These are phyloP conservation scores for Halotydeus destructor DNA, from an alignment of 1,140 invertebrate species.

Conservation along the genomic window DNA sequence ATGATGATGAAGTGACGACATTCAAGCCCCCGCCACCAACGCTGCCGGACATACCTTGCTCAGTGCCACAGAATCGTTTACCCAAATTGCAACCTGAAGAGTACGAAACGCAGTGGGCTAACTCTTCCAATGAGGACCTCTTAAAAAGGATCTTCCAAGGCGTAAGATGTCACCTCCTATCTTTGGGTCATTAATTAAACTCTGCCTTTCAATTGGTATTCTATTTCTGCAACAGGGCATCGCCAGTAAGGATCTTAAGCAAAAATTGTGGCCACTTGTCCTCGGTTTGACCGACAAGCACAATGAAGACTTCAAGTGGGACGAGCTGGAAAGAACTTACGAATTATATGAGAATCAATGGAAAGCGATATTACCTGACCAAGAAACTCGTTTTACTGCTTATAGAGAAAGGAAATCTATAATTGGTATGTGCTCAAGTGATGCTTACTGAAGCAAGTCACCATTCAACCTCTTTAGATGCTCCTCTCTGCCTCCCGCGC, in stretches of 20 bases:
- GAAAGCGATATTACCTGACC: slow-evolving; percentile 62
- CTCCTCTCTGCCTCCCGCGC: background rate
- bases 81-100: slow-evolving; percentile 8
- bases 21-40: slow-evolving; percentile 11
- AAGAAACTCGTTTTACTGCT: slow-evolving; percentile 68
- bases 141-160: slow-evolving; percentile 10
- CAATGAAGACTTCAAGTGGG: slow-evolving; percentile 9
- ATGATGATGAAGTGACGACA: background rate
- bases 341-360: slow-evolving; percentile 41
- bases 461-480: background rate
- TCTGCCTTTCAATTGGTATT: slow-evolving; percentile 1
- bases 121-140: background rate
- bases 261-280: slow-evolving; percentile 11
- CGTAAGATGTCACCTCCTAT: background rate
- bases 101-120: background rate
- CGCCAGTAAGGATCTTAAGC: slow-evolving; percentile 3
- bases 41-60: slow-evolving; percentile 11
- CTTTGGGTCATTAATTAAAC: background rate
- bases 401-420: slow-evolving; percentile 77
- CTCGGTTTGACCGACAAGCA: slow-evolving; percentile 6
- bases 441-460: background rate
- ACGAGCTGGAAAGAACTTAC: slow-evolving; percentile 4
- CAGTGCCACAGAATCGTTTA: slow-evolving; percentile 7
- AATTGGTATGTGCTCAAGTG: slow-evolving; percentile 38
- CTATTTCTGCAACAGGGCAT: slow-evolving; percentile 8